Conservation (phyloP, 2,113 vertebrate genomes). For the Leptobrachium leishanense region DNA sequence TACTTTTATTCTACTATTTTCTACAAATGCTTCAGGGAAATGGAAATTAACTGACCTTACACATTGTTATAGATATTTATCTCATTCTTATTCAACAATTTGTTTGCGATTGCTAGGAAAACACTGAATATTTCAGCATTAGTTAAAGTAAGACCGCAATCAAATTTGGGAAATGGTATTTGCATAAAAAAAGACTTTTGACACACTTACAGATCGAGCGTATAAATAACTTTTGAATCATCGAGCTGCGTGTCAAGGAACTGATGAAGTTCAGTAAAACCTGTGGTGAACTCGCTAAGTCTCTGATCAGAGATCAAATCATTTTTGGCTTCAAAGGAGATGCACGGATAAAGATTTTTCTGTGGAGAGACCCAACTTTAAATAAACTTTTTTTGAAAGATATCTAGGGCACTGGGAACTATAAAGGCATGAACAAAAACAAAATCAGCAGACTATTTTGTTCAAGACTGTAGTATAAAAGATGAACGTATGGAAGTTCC, state of each 20-base stretch:
- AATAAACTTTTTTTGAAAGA: conserved; percentile 7
- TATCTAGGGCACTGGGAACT: background rate
- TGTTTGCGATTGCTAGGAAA: too few species aligned
- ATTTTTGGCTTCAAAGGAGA: conserved; percentile 37
- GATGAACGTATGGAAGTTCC: background rate
- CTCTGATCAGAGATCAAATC: conserved; percentile 39
- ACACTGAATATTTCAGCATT: too few species aligned
- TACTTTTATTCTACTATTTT: too few species aligned
- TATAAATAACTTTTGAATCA: conserved; percentile 5
- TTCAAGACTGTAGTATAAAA: background rate
- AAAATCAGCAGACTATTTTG: background rate
- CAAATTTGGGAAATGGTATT: background rate
- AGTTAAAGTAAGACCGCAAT: background rate
- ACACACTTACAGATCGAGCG: background rate
- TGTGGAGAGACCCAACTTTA: conserved; percentile 3
- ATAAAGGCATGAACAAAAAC: background rate
- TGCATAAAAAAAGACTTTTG: background rate
- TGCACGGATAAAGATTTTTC: conserved; percentile 14
- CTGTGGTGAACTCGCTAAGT: conserved; percentile 14
- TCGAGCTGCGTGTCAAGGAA: conserved; percentile 7
- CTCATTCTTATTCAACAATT: too few species aligned
- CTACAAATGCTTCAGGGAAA: too few species aligned
- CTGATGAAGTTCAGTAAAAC: conserved; percentile 17
- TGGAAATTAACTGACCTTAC: too few species aligned
- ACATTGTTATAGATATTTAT: too few species aligned